These are phyloP conservation scores for Phalera bucephala DNA, from an alignment of 2,888 invertebrate species.

Conservation along the genomic window DNA sequence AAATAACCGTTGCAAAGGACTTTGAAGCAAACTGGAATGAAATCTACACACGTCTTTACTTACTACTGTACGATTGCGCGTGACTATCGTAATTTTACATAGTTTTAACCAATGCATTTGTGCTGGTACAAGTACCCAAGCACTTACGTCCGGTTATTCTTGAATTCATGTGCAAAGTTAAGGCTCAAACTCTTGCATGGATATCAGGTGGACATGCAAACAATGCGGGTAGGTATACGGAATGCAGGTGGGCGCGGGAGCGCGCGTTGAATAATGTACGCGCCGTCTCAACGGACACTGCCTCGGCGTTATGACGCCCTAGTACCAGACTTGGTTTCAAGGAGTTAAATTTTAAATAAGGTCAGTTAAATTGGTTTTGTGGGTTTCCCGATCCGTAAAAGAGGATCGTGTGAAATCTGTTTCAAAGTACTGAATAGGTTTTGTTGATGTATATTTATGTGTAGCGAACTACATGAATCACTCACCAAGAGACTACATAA, in stretches of 20 bases:
- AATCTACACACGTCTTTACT: too few relatives aligned
- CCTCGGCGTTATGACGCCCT: conserved; percentile 45
- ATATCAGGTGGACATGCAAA: conserved; percentile 57
- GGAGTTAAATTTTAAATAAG: conserved; percentile 34
- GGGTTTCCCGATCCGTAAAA: conserved; percentile 19
- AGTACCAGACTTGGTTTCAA: conserved; percentile 33
- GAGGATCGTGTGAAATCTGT: conserved; percentile 9
- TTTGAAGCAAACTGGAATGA: too few relatives aligned
- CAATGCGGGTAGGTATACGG: conserved; percentile 48
- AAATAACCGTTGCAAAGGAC: too few relatives aligned
- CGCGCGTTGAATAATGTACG: conserved; percentile 69
- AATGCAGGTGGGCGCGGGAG: conserved; percentile 50
- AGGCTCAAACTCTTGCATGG: conserved; percentile 39
- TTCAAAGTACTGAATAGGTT: too few relatives aligned
- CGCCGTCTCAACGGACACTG: conserved; percentile 42
- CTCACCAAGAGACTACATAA: not conserved
- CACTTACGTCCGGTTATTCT: conserved; percentile 31
- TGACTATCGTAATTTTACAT: too few relatives aligned
- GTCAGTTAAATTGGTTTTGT: conserved; percentile 27
- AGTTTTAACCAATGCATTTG: too few relatives aligned
- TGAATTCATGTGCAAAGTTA: conserved; percentile 36
- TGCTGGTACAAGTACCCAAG: too few relatives aligned
- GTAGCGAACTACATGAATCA: too few relatives aligned
- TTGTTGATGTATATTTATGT: too few relatives aligned
- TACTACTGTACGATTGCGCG: too few relatives aligned